Evolutionary conservation across 2,888 invertebrate species (phyloP), one percentile per base, ranked within the genome.

Genomic region (Chloroclysta siterata): DNA sequence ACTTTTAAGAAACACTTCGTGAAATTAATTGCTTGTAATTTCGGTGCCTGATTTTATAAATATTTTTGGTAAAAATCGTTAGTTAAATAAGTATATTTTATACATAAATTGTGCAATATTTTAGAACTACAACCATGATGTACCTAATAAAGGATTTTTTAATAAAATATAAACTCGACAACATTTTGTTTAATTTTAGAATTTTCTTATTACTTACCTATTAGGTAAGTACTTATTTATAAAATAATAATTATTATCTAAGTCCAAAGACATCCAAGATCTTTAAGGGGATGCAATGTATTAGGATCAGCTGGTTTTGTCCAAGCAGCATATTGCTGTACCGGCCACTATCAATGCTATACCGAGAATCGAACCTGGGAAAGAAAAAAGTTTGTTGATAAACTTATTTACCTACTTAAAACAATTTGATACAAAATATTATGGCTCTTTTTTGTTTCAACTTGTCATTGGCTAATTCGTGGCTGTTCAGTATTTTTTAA

Each of bases 251-350:
- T 22, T 22, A 22, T 22, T 22, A 22, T 22, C 22, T 22, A 2
- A 22, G 22, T 1, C 22, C 22, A 1, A 22, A 22, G 22, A 22
- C 3, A 22, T 22, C 22, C 22, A 22, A 2, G 22, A 22, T 2
- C 22, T n/a, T n/a, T n/a, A n/a, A n/a, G n/a, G n/a, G n/a, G n/a
- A n/a, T n/a, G n/a, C n/a, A n/a, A n/a, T 39, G 36, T 39, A 11
- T 39, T 11, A 11, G 11, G 3, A 53, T 73, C 66, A 81, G 46
- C 69, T 69, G 1, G 77, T 57, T 73, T 94, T 94, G 72, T 95
- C 95, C 72, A 93, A 84, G 67, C 95, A 95, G 76, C 96, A 96
- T 7, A 95, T 83, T 22, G 89, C 89, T 3, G 95, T 95, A 17
- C 96, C 96, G 4, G 82, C 73, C 57, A 95, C 82, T 53, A 96